phyloP scores from a whole-genome alignment of 2,113 vertebrate genomes.

The Psilopogon haemacephalus region DNA sequence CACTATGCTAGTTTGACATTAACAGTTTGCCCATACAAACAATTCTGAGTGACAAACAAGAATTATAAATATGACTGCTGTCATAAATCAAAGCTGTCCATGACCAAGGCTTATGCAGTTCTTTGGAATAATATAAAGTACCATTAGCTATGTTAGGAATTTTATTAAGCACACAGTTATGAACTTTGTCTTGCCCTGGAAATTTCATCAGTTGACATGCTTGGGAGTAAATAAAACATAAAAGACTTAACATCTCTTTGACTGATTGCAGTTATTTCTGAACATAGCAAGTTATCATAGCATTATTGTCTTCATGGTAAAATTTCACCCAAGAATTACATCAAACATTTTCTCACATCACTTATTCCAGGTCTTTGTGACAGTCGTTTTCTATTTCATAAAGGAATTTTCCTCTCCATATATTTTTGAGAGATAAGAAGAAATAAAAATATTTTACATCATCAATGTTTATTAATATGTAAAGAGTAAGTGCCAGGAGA shows the following conservation, averaged over 20 bases:
- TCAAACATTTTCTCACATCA: background rate
- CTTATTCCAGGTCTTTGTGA: background rate
- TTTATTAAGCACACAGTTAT: conserved; percentile 29
- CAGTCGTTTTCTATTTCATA: background rate
- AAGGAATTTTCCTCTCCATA: background rate
- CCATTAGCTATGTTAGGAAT: conserved; percentile 16
- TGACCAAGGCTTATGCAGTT: background rate
- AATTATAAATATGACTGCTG: conserved; percentile 43
- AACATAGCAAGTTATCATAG: background rate
- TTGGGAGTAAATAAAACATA: background rate
- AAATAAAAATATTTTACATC: background rate
- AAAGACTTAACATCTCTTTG: background rate
- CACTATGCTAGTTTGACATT: conserved; percentile 66
- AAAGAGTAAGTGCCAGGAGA: too few relatives aligned
- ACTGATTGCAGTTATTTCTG: background rate
- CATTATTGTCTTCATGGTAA: background rate
- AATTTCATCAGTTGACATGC: background rate
- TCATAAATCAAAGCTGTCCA: conserved; percentile 54
- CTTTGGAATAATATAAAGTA: conserved; percentile 10
- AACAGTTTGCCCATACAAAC: conserved; percentile 65
- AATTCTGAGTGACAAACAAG: conserved; percentile 57
- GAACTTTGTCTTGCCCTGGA: conserved; percentile 6
- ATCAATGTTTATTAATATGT: too few relatives aligned
- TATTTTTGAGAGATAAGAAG: background rate
- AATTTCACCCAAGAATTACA: background rate